Evolutionary conservation across 1,140 invertebrate species (phyloP).

Genomic region (Stegodyphus mimosarum): DNA sequence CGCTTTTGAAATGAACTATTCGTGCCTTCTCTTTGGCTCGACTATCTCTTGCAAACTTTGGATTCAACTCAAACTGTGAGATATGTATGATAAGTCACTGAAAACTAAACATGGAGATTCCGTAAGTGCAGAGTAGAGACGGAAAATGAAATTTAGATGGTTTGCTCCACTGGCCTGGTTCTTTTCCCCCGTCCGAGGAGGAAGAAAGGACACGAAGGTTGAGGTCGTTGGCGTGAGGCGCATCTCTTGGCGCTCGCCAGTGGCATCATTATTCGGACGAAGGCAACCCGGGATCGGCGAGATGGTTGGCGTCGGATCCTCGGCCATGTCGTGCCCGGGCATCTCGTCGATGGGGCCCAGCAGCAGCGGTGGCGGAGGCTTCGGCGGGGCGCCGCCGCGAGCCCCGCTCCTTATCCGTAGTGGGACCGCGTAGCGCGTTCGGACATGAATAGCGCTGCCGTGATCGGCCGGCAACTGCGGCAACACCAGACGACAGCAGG

Average conservation of each 20-base stretch:
- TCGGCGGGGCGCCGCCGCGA: slow-evolving; percentile 51
- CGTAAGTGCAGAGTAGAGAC: too few species aligned
- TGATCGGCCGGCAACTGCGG: slow-evolving; percentile 65
- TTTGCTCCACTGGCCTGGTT: too few species aligned
- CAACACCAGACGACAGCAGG: slow-evolving; percentile 63
- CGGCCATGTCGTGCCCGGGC: slow-evolving; percentile 41
- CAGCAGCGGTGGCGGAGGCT: slow-evolving; percentile 47
- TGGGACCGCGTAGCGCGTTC: slow-evolving; percentile 35
- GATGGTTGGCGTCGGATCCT: slow-evolving; percentile 50
- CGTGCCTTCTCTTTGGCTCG: too few species aligned
- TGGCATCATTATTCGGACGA: neutral
- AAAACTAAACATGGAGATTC: too few species aligned
- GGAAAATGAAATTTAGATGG: too few species aligned
- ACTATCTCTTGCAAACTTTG: too few species aligned
- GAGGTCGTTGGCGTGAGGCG: neutral
- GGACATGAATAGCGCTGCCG: slow-evolving; percentile 65
- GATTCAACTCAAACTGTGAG: too few species aligned
- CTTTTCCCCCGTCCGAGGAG: too few species aligned
- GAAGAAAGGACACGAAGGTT: too few species aligned
- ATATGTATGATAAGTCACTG: too few species aligned
- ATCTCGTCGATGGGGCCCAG: slow-evolving; percentile 44
- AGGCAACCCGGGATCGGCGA: slow-evolving; percentile 11
- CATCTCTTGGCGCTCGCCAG: neutral
- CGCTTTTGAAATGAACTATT: too few species aligned
- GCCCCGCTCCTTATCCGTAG: slow-evolving; percentile 33